Evolutionary conservation across 1,140 invertebrate species (phyloP).

Genomic region (Parapsyche elsis): DNA sequence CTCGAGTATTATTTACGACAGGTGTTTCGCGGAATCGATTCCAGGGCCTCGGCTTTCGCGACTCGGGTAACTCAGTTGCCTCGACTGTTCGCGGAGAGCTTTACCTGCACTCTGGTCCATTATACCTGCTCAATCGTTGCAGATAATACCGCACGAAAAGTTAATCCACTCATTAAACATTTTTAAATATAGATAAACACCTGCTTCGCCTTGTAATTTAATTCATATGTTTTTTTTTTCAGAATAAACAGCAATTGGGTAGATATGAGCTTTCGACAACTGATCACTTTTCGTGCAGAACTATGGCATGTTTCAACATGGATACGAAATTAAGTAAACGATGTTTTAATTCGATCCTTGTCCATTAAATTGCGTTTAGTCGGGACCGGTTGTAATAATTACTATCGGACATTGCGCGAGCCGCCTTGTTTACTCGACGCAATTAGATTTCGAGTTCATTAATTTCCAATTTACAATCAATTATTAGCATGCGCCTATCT

Average conservation of each 20-base stretch:
- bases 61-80: constrained; percentile 44
- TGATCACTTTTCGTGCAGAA: neutral
- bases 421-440: constrained; percentile 35
- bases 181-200: no score
- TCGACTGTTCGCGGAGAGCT: constrained; percentile 34
- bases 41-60: constrained; percentile 28
- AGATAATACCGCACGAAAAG: neutral
- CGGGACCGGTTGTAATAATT: constrained; percentile 13
- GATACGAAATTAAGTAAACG: constrained; percentile 1
- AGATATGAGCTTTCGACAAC: neutral
- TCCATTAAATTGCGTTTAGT: constrained; percentile 34
- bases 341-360: constrained; percentile 32
- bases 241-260: no score
- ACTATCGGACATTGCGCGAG: constrained; percentile 18
- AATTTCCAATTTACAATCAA: constrained; percentile 34
- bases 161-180: no score
- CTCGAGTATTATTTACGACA: constrained; percentile 47
- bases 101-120: neutral
- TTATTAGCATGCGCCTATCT: neutral
- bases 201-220: no score
- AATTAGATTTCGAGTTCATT: constrained; percentile 34
- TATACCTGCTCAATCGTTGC: constrained; percentile 7
- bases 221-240: no score
- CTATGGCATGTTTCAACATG: no score
- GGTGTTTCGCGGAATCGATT: constrained; percentile 51